Base-by-base conservation (phyloP, 2,888 invertebrate genomes). In the Heliconius hortense region DNA sequence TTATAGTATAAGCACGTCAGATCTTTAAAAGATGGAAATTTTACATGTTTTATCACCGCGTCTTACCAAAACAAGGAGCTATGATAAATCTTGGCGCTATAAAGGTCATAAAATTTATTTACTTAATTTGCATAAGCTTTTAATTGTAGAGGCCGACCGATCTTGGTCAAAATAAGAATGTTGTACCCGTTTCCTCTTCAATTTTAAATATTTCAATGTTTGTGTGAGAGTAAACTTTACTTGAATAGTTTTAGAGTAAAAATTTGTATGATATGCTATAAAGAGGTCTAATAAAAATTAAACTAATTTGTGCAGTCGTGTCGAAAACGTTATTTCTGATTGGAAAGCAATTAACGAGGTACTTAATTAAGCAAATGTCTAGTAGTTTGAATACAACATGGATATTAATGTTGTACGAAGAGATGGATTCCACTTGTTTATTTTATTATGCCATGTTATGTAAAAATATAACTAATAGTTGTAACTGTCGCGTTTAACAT, bases 71-170 rank as follows among this genome's bases (percentile, higher is more conserved):
- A 77, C 69, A 77, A 69, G 87, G 87, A 85, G 82, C 85, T 83
- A 84, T 86, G 87, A 88, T 89, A 87, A 89, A 88, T 89, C 82
- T 85, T 66, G 66, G 24, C 73, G 81, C 84, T 84, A 85, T 86
- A 86, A 84, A 78, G 83, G 80, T 84, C 83, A 85, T 88, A 76
- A 79, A 79, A 79, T 74, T 79, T 79, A 77, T 87, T 78, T 85
- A 85, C 85, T 83, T 88, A 82, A 91, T 92, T 92, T 90, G 89
- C 91, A 90, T 92, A 90, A 86, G 83, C 88, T 88, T 88, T 88
- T 77, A 88, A 89, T 87, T 89, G 78, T 81, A 81, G 86, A 86
- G 85, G 85, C 87, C 84, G 84, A 82, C 83, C 81, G 86, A 86
- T 86, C 84, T 82, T 82, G 83, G 82, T 82, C 77, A 76, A 76